Evolutionary conservation across 2,113 vertebrate genomes (phyloP), one percentile per base, ranked within the genome.

Genomic region (Atherinomorus stipes): DNA sequence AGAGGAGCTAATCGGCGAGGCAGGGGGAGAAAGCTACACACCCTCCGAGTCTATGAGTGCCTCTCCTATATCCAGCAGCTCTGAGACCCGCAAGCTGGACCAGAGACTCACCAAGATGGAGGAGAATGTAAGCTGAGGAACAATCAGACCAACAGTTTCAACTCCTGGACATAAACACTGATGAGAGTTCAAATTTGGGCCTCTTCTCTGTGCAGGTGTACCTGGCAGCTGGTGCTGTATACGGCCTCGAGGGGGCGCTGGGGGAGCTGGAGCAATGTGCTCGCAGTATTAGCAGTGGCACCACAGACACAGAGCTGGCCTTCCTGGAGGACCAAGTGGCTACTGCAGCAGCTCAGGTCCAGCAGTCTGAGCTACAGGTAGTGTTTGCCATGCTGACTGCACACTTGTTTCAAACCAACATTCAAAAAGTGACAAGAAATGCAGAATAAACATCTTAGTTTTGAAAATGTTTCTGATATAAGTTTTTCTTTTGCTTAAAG

Each of bases 301-400:
- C 96, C 0, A 90, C 93, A 0, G 97, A 99, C 45, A 94, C 92
- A 0, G 95, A 97, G 65, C 93, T 99, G 85, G 95, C 95, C 0
- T 94, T 96, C 4, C 93, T 99, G 86, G 98, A 99, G 83, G 98
- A 99, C 74, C 96, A 98, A 88, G 97, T 99, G 72, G 97, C 97
- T 64, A 95, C 95, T 0, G 97, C 98, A 1, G 97, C 98, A 0
- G 98, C 96, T 23, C 96, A 98, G 82, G 97, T 99, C 58, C 97
- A 98, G 57, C 96, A 97, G 1, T 96, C 98, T 1, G 98, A 99
- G 83, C 92, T 97, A 51, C 96, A 98, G 97, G 98, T 98, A 86
- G 50, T 23, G 12, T 16, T 44, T 44, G 7, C 16, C 42, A 18
- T 40, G 34, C 21, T 19, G 19, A 15, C 52, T 23, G 15, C 16